Base-by-base conservation (phyloP, 2,113 vertebrate genomes). In the Malaclemys terrapin region DNA sequence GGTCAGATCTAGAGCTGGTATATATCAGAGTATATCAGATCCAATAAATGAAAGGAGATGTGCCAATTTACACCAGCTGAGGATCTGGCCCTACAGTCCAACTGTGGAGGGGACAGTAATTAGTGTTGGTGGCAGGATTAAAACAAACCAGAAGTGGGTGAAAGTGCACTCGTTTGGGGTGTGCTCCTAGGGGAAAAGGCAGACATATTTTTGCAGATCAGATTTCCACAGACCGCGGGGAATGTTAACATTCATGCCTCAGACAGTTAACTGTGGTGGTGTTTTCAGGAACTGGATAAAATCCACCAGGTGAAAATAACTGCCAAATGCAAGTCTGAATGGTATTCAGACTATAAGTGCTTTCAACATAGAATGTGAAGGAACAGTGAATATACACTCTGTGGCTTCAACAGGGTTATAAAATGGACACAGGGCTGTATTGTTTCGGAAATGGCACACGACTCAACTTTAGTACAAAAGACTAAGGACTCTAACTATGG, bases 41-140 rank as follows among this genome's bases (percentile, higher is more conserved):
- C 31, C 31, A n/a, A 29, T n/a, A 31, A 19, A n/a, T n/a, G 35
- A 69, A 45, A 24, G 53, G 69, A 53, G 47, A 20, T 8, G 6
- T 14, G 42, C 62, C 7, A 0, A 54, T 16, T 29, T 16, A 2
- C 1, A 7, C 0, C 3, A 8, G 3, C 1, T 47, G 65, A 5
- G 80, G 29, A 38, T 42, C 38, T 27, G 80, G 22, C 5, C 3
- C 38, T 2, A 14, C 42, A 76, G 82, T 57, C 42, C 27, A 5
- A 53, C 11, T 53, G 0, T 5, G 1, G 52, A 29, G 65, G 35
- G 47, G 79, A 13, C 2, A 16, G 47, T 54, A 45, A 93, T 93
- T 52, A 93, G 38, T 0, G 1, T 52, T 84, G 65, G 22, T 72
- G 94, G 88, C 54, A 84, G 42, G 80, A 87, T 87, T 91, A 87